Evolutionary conservation across 1,140 invertebrate genomes (phyloP), one percentile per base, ranked within the genome.

Genomic region (Choristoneura fumiferana): DNA sequence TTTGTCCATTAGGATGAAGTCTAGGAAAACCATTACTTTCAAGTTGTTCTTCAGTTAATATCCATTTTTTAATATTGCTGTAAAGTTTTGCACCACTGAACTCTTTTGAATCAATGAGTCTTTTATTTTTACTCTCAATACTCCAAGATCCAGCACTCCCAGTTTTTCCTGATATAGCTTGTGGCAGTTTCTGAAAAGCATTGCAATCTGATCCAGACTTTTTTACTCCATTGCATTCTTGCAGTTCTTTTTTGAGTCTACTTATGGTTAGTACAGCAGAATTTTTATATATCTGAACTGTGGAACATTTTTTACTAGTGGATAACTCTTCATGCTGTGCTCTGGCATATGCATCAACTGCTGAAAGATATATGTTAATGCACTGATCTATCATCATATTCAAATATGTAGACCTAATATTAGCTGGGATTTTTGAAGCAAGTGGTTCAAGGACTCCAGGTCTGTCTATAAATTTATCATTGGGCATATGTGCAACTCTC

Each of bases 331-430:
- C 96, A 60, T 92, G 91, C 66, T 94, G 88, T 0, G 94, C 94
- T 76, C 93, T 91, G 38, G 91, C 91, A 90, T 92, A 95, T 9
- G 95, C 95, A 77, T 96, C 94, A 36, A 93, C 89, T 61, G 93
- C 84, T 53, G 86, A 89, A 0, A 92, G 84, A 74, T 95, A 95
- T 62, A 97, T 93, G 82, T 96, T 94, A 6, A 95, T 85, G 82
- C 94, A 96, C 77, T 98, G 94, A 78, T 97, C 95, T 45, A 96
- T 95, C 91, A 98, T 94, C 76, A 94, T 89, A 76, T 97, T 95
- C 43, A 98, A 92, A 85, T 96, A 97, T 71, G 94, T 92, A 68
- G 96, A 96, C 57, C 96, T 91, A 53, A 97, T 92, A 68, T 95
- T 96, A 34, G 93, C 92, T 4, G 96, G 93, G 54, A 98, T 95